Evolutionary conservation across 2,113 vertebrate species (phyloP).

Genomic region (Octodon degus): DNA sequence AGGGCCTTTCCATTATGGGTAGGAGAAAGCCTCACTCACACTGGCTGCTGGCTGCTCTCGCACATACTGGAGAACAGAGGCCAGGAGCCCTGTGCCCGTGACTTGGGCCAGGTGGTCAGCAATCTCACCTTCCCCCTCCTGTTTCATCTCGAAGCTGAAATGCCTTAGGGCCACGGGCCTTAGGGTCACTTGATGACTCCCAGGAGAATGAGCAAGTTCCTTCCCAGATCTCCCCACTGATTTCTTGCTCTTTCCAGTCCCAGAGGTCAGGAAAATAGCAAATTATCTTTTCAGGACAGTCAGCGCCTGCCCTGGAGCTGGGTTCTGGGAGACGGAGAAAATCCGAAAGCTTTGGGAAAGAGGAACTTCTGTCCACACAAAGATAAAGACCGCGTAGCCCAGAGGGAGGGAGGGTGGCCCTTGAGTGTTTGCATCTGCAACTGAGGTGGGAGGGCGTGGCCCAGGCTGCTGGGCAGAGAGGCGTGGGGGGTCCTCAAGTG

Average conservation of each 20-base stretch:
- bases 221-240: not conserved
- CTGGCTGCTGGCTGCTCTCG: not conserved
- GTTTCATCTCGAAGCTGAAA: not conserved
- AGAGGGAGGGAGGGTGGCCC: not conserved
- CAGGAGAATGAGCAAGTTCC: not conserved
- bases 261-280: not conserved
- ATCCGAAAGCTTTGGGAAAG: not conserved
- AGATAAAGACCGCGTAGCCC: not conserved
- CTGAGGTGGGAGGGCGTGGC: not conserved
- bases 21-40: not conserved
- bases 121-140: not conserved
- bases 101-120: not conserved
- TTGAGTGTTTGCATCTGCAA: not conserved
- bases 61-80: not conserved
- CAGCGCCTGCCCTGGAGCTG: not conserved
- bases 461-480: not conserved
- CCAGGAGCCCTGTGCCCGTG: not conserved
- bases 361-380: not conserved
- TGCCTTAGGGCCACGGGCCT: rapidly evolving
- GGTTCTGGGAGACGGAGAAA: rapidly evolving
- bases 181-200: not conserved
- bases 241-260: not conserved
- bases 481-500: not conserved
- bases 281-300: not conserved
- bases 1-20: not conserved